Evolutionary conservation across 2,888 invertebrate species (phyloP), one percentile per base, ranked within the genome.

Genomic region (Diloba caeruleocephala): DNA sequence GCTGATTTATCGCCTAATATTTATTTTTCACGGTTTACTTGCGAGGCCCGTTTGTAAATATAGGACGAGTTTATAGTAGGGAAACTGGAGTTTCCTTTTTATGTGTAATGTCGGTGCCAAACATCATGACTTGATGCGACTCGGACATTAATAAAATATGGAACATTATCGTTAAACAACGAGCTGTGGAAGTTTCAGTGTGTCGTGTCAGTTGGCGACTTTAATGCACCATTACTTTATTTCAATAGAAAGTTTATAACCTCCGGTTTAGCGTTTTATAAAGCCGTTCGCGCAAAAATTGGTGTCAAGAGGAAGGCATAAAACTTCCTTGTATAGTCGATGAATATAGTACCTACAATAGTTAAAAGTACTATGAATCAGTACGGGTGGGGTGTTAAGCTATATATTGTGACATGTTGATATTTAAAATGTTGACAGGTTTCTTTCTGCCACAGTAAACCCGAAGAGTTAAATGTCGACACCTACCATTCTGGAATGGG

Each of bases 11-110:
- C 80, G 82, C 72, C 79, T 77, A 88, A 89, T 90, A 90, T 92
- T 92, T 92, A 86, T 89, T 92, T 90, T 90, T 88, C 89, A 88
- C 88, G 85, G 86, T 87, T 85, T 85, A 88, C 82, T 81, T 80
- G 78, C 66, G 70, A 65, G 69, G 64, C 74, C 72, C 52, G 71
- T 77, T 71, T 72, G 81, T 85, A 88, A 89, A 89, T 88, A 87
- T 87, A 87, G 78, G 71, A 77, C 79, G 65, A 67, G 78, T 84
- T 83, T 80, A 81, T 76, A 69, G 75, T 74, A 71, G 66, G 78
- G 72, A 82, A 81, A 84, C 75, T 73, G 62, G 66, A 63, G 73
- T 82, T 81, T 76, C 58, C 76, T 75, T 78, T 76, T 74, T 69
- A 77, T 70, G 68, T 72, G 57, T 43, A 61, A 49, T 65, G 51